These are phyloP conservation scores for Scaptomyza parva DNA, from an alignment of 2,888 invertebrate genomes.

Conservation along the genomic window DNA sequence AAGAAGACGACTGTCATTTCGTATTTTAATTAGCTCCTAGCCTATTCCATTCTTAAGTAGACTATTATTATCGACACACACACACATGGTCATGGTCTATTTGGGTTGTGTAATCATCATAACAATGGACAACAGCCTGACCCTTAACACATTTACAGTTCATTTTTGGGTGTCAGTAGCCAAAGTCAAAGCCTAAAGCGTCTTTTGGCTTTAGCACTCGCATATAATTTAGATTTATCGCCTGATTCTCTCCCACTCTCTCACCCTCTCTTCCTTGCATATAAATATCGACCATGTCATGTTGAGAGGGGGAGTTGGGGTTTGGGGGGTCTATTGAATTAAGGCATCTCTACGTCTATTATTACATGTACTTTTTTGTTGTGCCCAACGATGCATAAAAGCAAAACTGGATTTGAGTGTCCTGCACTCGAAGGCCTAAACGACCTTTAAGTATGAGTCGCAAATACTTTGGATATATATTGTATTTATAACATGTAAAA, in stretches of 20 bases:
- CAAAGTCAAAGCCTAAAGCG: conserved; percentile 31
- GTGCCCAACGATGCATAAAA: conserved; percentile 70
- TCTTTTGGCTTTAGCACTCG: conserved; percentile 61
- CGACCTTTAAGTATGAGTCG: conserved; percentile 59
- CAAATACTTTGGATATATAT: conserved; percentile 5
- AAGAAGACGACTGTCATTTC: conserved; percentile 51
- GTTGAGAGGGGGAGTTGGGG: background rate
- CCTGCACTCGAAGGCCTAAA: conserved; percentile 62
- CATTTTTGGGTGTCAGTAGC: conserved; percentile 43
- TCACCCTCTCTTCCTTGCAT: too few species aligned
- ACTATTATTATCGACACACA: conserved; percentile 21
- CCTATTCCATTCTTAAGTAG: conserved; percentile 45
- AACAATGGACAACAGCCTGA: conserved; percentile 66
- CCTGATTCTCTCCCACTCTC: conserved; percentile 70
- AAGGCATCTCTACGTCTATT: conserved; percentile 56
- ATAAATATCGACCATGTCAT: conserved; percentile 74
- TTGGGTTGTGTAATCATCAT: conserved; percentile 66
- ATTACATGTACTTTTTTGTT: conserved; percentile 62
- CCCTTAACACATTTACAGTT: conserved; percentile 60
- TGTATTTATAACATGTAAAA: conserved; percentile 54
- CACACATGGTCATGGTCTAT: conserved; percentile 1
- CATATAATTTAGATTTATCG: conserved; percentile 78
- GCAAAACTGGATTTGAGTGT: conserved; percentile 65
- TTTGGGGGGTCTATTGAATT: conserved; percentile 8
- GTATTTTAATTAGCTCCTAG: conserved; percentile 71